Evolutionary conservation across 1,140 invertebrate species (phyloP).

Genomic region (Conus ventricosus): DNA sequence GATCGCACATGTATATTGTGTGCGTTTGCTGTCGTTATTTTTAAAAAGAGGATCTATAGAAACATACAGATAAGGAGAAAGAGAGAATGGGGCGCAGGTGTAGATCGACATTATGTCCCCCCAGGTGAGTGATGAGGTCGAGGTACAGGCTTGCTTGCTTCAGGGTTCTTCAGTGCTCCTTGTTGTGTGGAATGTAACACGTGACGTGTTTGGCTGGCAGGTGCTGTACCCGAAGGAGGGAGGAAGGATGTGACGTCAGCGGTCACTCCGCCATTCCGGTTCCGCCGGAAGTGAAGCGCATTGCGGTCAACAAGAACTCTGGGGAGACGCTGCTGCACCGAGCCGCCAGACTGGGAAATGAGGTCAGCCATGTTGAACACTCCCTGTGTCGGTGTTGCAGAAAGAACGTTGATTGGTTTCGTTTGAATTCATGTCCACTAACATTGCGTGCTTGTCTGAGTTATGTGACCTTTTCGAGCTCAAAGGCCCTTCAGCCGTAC

Average conservation of each 20-base stretch:
- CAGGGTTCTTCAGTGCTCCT: neutral
- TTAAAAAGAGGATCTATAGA: too few species aligned
- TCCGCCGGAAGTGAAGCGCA: slow-evolving; percentile 86
- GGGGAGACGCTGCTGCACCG: slow-evolving; percentile 93
- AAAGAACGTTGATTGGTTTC: neutral
- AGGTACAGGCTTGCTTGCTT: too few species aligned
- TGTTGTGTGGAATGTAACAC: neutral
- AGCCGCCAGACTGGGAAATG: slow-evolving; percentile 90
- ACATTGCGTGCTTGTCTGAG: too few species aligned
- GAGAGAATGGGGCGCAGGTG: too few species aligned
- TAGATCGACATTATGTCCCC: too few species aligned
- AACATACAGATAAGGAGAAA: too few species aligned
- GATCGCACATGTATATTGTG: too few species aligned
- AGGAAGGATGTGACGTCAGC: slow-evolving; percentile 43
- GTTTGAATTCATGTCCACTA: neutral
- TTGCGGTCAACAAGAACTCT: slow-evolving; percentile 94
- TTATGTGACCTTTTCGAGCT: too few species aligned
- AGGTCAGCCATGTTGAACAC: slow-evolving; percentile 78
- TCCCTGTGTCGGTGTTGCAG: neutral
- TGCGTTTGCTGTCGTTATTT: too few species aligned
- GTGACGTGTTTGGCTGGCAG: neutral
- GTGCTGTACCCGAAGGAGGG: neutral
- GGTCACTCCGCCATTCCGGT: slow-evolving; percentile 45
- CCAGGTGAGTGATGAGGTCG: too few species aligned
- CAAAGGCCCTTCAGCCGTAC: too few species aligned